phyloP scores from a whole-genome alignment of 2,797 vertebrate species.

The Orientallactaga sibirica region DNA sequence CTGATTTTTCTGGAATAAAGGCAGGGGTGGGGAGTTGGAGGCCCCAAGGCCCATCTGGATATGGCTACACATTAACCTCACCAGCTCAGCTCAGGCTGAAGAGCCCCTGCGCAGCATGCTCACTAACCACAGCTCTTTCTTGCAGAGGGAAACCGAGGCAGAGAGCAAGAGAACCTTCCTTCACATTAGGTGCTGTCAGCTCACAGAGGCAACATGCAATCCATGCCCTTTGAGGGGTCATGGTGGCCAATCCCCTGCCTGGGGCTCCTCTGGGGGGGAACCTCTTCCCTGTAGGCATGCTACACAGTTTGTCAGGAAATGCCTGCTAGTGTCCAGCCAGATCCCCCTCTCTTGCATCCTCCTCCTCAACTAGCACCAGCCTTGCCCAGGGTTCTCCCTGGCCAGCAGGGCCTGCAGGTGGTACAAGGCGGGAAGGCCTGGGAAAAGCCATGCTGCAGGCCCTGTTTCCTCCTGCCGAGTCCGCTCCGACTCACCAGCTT shows the following conservation, averaged over 20 bases:
- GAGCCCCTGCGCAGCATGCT: background rate
- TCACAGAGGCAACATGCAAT: background rate
- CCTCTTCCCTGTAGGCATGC: background rate
- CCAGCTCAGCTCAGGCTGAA: background rate
- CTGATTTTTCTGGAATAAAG: slow-evolving; percentile 64
- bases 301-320: background rate
- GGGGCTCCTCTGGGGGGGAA: accelerated
- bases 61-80: background rate
- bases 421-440: no score
- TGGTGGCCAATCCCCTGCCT: background rate
- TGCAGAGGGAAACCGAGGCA: slow-evolving; percentile 3
- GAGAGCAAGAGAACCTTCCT: background rate
- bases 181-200: no score
- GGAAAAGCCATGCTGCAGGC: no score
- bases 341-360: background rate
- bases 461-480: background rate
- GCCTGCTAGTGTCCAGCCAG: background rate
- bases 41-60: background rate
- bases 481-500: background rate
- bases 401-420: background rate
- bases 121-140: background rate
- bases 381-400: no score
- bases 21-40: background rate
- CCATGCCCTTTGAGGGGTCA: background rate
- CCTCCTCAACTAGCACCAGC: background rate